These are phyloP conservation scores for Rhodinocichla rosea DNA, from an alignment of 2,113 vertebrate species.

Conservation along the genomic window DNA sequence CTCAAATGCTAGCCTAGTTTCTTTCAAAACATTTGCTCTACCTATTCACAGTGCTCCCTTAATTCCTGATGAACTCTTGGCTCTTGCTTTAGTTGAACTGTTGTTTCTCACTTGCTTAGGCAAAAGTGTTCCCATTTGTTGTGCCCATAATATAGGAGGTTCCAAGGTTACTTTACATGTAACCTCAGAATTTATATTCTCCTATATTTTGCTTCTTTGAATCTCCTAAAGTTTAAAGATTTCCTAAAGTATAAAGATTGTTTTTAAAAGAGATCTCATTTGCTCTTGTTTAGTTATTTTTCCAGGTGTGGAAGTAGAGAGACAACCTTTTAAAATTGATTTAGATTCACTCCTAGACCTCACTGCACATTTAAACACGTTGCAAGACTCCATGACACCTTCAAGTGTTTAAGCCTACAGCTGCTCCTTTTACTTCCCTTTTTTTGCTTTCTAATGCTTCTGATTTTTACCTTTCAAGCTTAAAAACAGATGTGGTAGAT, in stretches of 20 bases:
- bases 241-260: background rate
- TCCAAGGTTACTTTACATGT: background rate
- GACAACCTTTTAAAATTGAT: background rate
- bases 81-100: background rate
- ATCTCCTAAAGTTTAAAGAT: background rate
- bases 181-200: background rate
- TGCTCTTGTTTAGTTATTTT: background rate
- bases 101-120: background rate
- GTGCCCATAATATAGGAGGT: background rate
- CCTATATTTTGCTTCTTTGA: background rate
- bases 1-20: background rate
- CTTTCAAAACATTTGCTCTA: background rate
- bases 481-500: background rate
- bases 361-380: background rate
- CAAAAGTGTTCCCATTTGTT: background rate
- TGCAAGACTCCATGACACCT: background rate
- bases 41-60: background rate
- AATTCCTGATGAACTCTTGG: rapidly evolving
- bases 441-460: background rate
- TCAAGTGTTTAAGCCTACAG: background rate
- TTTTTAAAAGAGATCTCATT: background rate
- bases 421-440: background rate
- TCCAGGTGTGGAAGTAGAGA: background rate
- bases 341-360: background rate
- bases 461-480: background rate